Base-by-base conservation (phyloP, 2,113 vertebrate genomes). In the Lophius piscatorius region DNA sequence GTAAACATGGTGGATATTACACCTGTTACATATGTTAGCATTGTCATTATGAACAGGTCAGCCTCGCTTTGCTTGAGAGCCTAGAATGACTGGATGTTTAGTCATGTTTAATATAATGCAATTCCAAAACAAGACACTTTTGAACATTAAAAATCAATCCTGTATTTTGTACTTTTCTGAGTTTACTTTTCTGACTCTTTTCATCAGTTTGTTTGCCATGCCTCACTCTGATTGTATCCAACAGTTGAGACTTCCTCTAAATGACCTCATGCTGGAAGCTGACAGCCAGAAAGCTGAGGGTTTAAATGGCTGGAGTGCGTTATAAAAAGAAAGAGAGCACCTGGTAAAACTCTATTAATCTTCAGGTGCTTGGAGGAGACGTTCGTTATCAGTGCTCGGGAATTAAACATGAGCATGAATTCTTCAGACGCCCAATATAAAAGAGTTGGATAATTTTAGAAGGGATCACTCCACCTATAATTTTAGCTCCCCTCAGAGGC, bases 381-480 rank as follows among this genome's bases (percentile, higher is more conserved):
- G 89, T 91, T 90, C 82, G 81, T 91, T 89, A 90, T 89, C 86
- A 86, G 84, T 83, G 84, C 85, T 88, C 46, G 70, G 84, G 89
- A 92, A 92, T 92, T 91, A 91, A 91, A 92, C 88, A 92, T 92
- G 90, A 91, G 88, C 82, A 90, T 90, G 84, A 90, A 91, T 91
- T 88, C 90, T 90, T 90, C 86, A 90, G 85, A 85, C 79, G 72
- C 64, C 29, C 86, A 82, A 91, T 89, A 91, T 92, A 90, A 91
- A 92, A 91, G 89, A 91, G 88, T 83, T 75, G 86, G 91, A 91
- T 93, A 92, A 92, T 92, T 93, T 93, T 93, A 93, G 91, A 91
- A 90, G 80, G 87, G 87, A 93, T 91, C 88, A 88, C 86, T 92
- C 88, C 88, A 90, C 88, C 88, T 91, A 88, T 88, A 92, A 91